Base-by-base conservation (phyloP, 1,140 invertebrate genomes). In the Stegodyphus mimosarum region DNA sequence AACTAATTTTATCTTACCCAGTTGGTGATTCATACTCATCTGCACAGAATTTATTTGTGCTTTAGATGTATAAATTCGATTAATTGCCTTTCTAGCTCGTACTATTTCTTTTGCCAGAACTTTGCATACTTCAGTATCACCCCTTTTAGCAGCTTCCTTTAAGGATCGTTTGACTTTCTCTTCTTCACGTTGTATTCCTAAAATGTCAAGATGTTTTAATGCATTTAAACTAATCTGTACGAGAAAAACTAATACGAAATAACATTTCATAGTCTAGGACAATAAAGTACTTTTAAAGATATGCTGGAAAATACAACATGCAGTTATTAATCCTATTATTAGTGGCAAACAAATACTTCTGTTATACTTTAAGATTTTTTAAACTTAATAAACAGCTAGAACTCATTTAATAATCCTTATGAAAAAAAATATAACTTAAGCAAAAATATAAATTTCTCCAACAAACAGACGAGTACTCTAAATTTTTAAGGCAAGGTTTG, bases 1-100 rank as follows among this genome's bases (percentile, higher is more conserved):
- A 18, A 67, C 64, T 67, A 18, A 17, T 7, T n/a, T n/a, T 67
- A n/a, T 67, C 91, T 90, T 91, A 96, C 95, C 95, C 87, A 99
- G 91, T 90, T 99, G 98, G 91, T 99, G 97, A 90, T 99, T 98
- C 97, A 99, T 99, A 91, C 97, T 96, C 91, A 99, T 93, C 81
- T 97, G 95, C 15, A 99, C 94, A 3, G 98, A 99, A 90, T 98
- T 99, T 6, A 99, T 91, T 88, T 99, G 98, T n/a, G 98, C 97
- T 91, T 99, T 99, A 0, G 96, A 96, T 0, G 96, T 95, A 89
- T 98, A 95, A 81, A 99, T 95, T 91, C 98, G 97, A 88, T 93
- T 95, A 49, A 97, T 94, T 0, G 97, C 94, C 91, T 97, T 98
- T 85, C 96, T 92, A 0, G 98, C 95, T 85, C 95, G 92, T 52